Base-by-base conservation (phyloP, 2,797 vertebrate species). In the Glyptemys insculpta region DNA sequence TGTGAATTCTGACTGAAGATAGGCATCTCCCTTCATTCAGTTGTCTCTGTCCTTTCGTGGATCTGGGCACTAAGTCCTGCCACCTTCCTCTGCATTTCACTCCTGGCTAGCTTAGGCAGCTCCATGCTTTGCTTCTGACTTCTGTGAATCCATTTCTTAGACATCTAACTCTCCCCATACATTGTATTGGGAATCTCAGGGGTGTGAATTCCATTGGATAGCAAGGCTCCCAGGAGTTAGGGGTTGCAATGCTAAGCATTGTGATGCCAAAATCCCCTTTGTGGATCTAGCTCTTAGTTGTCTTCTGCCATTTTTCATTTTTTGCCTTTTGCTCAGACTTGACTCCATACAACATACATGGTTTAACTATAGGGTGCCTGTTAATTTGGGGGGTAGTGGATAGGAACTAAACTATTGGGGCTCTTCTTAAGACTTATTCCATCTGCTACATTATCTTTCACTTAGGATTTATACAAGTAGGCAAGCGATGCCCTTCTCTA, bases 241-340 rank as follows among this genome's bases (percentile, higher is more conserved):
- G 8, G 62, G 62, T 68, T 68, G 16, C 34, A 8, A 10, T 8
- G 34, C 34, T 65, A 65, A 37, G 31, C 14, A 34, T 62, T 57
- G 31, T 12, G 12, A 59, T 59, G 27, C 57, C 29, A 59, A 15
- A 8, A 34, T 34, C 34, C 18, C 62, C 62, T 68, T 68, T 68
- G 16, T 68, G 62, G 62, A 16, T n/a, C 8, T 19, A n/a, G 62
- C 16, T 19, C 34, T 65, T 65, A 65, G 34, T 68, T 54, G 14
- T 34, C 2, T 78, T 90, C 14, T 27, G 10, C 49, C 81, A 86
- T 81, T 34, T 47, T 59, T 2, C 5, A 25, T 57, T 31, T 21
- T 0, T 44, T 16, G 2, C 0, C 0, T 2, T 65, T 65, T 68
- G 62, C 34, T n/a, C 15, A 21, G n/a, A 34, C 62, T 68, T 68